These are phyloP conservation scores for Spondyliosoma cantharus DNA, from an alignment of 2,797 vertebrate species.

Conservation along the genomic window DNA sequence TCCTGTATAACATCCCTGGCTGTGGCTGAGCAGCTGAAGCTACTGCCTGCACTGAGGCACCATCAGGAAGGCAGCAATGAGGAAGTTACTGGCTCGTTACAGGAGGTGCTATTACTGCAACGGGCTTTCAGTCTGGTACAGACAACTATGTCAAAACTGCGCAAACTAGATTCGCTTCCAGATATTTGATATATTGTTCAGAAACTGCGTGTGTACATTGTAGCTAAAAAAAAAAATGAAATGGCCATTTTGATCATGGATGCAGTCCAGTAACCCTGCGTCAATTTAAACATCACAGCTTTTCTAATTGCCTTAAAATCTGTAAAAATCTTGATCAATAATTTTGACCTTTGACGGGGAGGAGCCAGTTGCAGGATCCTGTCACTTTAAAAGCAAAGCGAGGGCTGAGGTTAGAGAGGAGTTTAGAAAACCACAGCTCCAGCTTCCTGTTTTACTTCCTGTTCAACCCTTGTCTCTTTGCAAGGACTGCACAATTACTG, in stretches of 20 bases:
- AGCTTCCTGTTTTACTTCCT: constrained; percentile 79
- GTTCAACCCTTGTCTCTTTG: constrained; percentile 54
- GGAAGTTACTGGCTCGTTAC: constrained; percentile 70
- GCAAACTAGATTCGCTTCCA: constrained; percentile 32
- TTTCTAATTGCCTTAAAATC: neutral
- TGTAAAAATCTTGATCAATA: neutral
- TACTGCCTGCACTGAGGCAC: constrained; percentile 46
- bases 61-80: constrained; percentile 67
- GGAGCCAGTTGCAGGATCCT: constrained; percentile 10
- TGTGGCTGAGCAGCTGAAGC: constrained; percentile 53
- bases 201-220: neutral
- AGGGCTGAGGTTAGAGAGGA: constrained; percentile 44
- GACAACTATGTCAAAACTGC: constrained; percentile 45
- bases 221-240: constrained; percentile 1
- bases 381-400: constrained; percentile 68
- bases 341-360: neutral
- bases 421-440: constrained; percentile 52
- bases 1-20: constrained; percentile 87
- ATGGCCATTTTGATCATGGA: neutral
- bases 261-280: neutral
- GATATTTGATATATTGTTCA: neutral
- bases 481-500: constrained; percentile 36
- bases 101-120: constrained; percentile 77
- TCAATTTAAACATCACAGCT: neutral
- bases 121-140: constrained; percentile 31